These are phyloP conservation scores for Cephus sareptanus DNA, from an alignment of 2,888 invertebrate genomes.

Conservation along the genomic window DNA sequence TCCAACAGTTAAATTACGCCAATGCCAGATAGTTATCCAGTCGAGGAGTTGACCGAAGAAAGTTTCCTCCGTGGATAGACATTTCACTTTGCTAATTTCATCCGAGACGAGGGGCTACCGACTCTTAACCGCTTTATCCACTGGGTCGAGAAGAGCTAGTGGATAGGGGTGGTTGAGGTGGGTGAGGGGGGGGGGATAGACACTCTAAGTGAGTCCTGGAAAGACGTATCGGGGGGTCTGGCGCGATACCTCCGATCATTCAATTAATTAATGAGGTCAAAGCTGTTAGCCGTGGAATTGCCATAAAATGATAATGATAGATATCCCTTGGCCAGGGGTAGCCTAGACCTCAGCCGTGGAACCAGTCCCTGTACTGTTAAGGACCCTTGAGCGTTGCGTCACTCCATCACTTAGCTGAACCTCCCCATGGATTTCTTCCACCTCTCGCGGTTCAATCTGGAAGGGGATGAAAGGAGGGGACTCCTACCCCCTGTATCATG, in stretches of 20 bases:
- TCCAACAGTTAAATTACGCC: neutral
- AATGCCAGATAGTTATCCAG: neutral
- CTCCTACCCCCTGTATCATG: too few relatives aligned
- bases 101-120: too few relatives aligned
- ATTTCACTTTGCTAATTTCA: too few relatives aligned
- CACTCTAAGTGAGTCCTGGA: too few relatives aligned
- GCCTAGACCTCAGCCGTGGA: slow-evolving; percentile 4
- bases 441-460: slow-evolving; percentile 2
- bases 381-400: slow-evolving; percentile 30
- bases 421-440: slow-evolving; percentile 40
- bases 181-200: too few relatives aligned
- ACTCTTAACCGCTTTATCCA: too few relatives aligned
- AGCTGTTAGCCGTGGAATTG: slow-evolving; percentile 27
- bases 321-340: slow-evolving; percentile 7
- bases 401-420: slow-evolving; percentile 59
- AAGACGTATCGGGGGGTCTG: slow-evolving; percentile 10
- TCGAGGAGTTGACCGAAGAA: neutral
- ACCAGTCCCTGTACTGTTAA: neutral
- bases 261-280: slow-evolving; percentile 14
- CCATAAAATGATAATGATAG: slow-evolving; percentile 29
- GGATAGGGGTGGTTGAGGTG: too few relatives aligned
- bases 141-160: too few relatives aligned
- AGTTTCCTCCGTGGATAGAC: neutral
- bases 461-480: slow-evolving; percentile 13
- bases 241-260: slow-evolving; percentile 11